Evolutionary conservation across 2,113 vertebrate genomes (phyloP).

Genomic region (Leucoraja erinaceus): DNA sequence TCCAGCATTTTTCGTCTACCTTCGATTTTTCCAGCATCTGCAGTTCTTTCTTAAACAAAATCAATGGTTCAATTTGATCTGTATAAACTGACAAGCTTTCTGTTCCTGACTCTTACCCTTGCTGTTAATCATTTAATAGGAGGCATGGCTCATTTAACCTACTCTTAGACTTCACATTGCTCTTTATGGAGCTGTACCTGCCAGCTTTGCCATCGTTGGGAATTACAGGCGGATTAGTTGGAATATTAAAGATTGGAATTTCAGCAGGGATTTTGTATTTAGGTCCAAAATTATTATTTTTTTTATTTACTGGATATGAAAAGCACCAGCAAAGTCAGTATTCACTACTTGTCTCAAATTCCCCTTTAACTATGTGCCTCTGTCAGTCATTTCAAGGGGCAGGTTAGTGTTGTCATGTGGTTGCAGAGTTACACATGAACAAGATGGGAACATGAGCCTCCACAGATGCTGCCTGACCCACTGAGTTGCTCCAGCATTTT

Average conservation of each 20-base stretch:
- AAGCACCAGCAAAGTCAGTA: too few species aligned
- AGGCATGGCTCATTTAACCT: not conserved
- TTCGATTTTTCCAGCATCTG: too few species aligned
- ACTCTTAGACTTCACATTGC: not conserved
- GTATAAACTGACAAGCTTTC: not conserved
- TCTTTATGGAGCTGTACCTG: not conserved
- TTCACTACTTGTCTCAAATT: too few species aligned
- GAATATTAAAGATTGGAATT: not conserved
- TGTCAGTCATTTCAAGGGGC: too few species aligned
- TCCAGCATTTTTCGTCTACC: too few species aligned
- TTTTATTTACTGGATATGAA: too few species aligned
- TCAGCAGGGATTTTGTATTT: not conserved
- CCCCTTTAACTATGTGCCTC: too few species aligned
- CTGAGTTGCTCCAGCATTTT: too few species aligned
- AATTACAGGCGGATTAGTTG: not conserved
- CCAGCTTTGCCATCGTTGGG: not conserved
- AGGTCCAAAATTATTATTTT: not conserved
- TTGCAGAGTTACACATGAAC: too few species aligned
- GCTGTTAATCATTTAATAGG: not conserved
- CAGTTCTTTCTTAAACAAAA: not conserved
- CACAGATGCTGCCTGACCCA: too few species aligned
- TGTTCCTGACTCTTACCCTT: not conserved
- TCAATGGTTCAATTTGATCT: not conserved
- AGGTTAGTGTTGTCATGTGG: too few species aligned
- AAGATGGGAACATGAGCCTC: too few species aligned